A percentile compares a stretch with the other conserved stretches of the same genome.
phyloP scores from a whole-genome alignment of 2,113 vertebrate species.

The Ceyx melanurus region DNA sequence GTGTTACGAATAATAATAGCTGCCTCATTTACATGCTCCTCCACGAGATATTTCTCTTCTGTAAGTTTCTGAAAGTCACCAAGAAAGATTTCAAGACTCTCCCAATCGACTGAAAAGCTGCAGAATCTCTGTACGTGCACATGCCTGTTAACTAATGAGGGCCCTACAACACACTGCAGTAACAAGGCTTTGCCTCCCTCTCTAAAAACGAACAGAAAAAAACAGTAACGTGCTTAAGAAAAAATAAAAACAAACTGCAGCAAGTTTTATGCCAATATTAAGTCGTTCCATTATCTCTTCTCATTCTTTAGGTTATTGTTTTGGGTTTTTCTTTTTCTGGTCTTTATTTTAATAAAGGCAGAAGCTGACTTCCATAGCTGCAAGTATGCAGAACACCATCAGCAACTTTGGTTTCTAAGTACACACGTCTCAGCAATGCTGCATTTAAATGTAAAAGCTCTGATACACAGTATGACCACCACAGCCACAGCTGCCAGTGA shows the following conservation, averaged over 20 bases:
- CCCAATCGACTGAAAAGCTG: neutral
- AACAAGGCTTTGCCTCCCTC: neutral
- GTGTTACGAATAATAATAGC: slow-evolving; percentile 90
- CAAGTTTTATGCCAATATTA: neutral
- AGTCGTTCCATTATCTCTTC: neutral
- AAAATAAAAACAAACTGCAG: neutral
- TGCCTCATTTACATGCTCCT: slow-evolving; percentile 86
- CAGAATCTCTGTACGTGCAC: slow-evolving; percentile 8
- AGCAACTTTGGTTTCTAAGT: neutral
- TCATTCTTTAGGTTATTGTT: too few relatives aligned
- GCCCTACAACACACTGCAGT: neutral
- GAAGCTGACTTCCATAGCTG: neutral
- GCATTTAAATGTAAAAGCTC: neutral
- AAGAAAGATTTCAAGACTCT: slow-evolving; percentile 71
- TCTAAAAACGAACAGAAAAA: neutral
- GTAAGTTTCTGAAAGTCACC: slow-evolving; percentile 91
- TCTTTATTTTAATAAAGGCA: neutral
- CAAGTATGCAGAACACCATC: neutral
- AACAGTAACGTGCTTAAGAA: neutral
- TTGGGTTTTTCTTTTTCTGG: neutral
- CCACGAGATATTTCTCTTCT: slow-evolving; percentile 93
- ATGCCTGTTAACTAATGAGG: neutral
- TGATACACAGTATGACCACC: neutral
- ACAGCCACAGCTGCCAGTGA: neutral
- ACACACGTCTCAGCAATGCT: accelerated